These are phyloP conservation scores for Theonella swinhoei DNA, from an alignment of 37 sponge, comb jelly and placozoan species.

Conservation along the genomic window DNA sequence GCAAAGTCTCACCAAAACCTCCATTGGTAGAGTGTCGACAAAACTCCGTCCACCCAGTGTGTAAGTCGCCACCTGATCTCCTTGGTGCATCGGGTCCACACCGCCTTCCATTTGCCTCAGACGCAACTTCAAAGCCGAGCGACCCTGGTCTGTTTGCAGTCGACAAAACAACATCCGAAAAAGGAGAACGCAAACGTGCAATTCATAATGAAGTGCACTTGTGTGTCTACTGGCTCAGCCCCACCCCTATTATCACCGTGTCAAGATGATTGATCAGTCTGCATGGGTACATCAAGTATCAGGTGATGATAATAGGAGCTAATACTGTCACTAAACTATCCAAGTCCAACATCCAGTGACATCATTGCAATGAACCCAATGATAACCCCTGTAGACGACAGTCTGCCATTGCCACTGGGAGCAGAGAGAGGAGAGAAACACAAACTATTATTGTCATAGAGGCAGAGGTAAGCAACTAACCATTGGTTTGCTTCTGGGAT, in stretches of 20 bases:
- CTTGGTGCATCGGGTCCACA: neutral
- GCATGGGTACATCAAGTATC: no score
- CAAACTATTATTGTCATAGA: no score
- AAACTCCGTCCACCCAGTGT: no score
- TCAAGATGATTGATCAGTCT: no score
- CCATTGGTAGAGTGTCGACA: neutral
- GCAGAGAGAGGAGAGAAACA: neutral
- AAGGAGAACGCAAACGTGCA: neutral
- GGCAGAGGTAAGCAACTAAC: no score
- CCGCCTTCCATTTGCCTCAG: neutral
- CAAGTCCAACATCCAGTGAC: conserved; percentile 95
- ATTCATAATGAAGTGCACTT: no score
- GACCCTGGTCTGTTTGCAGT: neutral
- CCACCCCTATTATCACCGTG: no score
- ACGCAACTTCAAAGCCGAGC: no score
- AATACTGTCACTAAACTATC: no score
- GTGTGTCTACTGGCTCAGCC: neutral
- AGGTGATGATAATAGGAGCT: no score
- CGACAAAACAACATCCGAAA: neutral
- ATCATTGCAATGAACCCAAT: conserved; percentile 97
- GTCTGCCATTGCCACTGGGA: conserved; percentile 85
- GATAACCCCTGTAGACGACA: conserved; percentile 74
- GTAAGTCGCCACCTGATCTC: no score
- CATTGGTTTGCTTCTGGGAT: conserved; percentile 83
- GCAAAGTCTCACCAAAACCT: neutral